Conservation (phyloP, 2,113 vertebrate species). For the Nyctereutes procyonoides region DNA sequence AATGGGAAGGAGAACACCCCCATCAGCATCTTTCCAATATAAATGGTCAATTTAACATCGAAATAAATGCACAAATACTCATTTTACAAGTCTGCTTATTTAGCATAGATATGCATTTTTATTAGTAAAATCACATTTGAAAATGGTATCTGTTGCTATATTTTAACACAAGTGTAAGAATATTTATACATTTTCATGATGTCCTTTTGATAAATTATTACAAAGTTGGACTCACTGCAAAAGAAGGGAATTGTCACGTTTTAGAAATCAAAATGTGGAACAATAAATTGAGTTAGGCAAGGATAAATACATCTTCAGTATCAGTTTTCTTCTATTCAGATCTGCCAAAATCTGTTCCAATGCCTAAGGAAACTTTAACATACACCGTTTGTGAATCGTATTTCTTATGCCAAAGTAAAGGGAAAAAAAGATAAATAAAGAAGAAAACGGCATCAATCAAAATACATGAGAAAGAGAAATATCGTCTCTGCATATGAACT, state of each 20-base stretch:
- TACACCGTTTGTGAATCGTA: slow-evolving; percentile 76
- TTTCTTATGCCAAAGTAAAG: slow-evolving; percentile 78
- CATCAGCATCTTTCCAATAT: slow-evolving; percentile 44
- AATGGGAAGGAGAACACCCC: slow-evolving; percentile 54
- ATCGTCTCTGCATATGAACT: slow-evolving; percentile 84
- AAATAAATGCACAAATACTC: not conserved
- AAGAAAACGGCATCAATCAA: slow-evolving; percentile 83
- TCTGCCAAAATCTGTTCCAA: slow-evolving; percentile 77
- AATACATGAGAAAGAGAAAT: slow-evolving; percentile 83
- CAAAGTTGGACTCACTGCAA: slow-evolving; percentile 67
- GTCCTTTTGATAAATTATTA: slow-evolving; percentile 66
- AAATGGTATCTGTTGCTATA: slow-evolving; percentile 60
- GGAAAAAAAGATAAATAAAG: slow-evolving; percentile 76
- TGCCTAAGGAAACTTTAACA: slow-evolving; percentile 80
- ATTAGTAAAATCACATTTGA: slow-evolving; percentile 48
- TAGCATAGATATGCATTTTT: not conserved
- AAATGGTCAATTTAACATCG: slow-evolving; percentile 25
- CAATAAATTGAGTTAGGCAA: slow-evolving; percentile 61
- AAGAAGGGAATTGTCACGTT: slow-evolving; percentile 64
- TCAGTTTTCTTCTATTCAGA: slow-evolving; percentile 76
- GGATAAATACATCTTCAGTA: slow-evolving; percentile 65
- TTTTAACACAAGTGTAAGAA: slow-evolving; percentile 34
- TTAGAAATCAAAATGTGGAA: slow-evolving; percentile 52
- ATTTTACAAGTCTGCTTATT: slow-evolving; percentile 21
- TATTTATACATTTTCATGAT: slow-evolving; percentile 59